Percentiles rank a stretch among this genome's conserved stretches.
These are phyloP conservation scores for Caenorhabditis sp. DNA, from an alignment of 2,888 invertebrate genomes.

Conservation along the genomic window DNA sequence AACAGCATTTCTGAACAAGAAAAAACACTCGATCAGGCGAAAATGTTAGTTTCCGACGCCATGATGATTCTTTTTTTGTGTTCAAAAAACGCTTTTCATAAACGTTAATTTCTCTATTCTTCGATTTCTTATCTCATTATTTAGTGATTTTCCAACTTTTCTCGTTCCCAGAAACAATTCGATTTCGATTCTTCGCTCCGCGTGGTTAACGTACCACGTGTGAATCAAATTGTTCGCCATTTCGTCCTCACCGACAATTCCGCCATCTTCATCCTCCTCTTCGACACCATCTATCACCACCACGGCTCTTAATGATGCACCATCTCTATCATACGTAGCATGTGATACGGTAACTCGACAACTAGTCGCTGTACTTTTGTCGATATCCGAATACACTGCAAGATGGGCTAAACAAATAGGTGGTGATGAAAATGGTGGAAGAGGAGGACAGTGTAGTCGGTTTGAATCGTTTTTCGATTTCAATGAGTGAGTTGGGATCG, in stretches of 20 bases:
- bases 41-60: too few species aligned
- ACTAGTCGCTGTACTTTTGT: conserved; percentile 18
- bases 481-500: background rate
- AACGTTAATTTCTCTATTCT: too few species aligned
- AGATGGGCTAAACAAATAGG: conserved; percentile 12
- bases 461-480: conserved; percentile 19
- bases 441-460: conserved; percentile 18
- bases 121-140: too few species aligned
- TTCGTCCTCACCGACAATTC: conserved; percentile 19
- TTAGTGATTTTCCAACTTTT: too few species aligned
- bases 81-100: too few species aligned
- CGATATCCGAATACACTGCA: conserved; percentile 15
- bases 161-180: background rate
- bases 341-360: conserved; percentile 28
- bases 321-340: conserved; percentile 18
- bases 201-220: conserved; percentile 4
- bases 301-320: too few species aligned
- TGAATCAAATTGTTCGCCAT: conserved; percentile 12
- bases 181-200: background rate
- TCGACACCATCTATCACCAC: conserved; percentile 8
- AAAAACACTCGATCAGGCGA: too few species aligned
- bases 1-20: too few species aligned
- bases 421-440: background rate
- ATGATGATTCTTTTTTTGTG: too few species aligned
- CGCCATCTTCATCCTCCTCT: conserved; percentile 8